Evolutionary conservation across 1,140 invertebrate genomes (phyloP).

Genomic region (Hylaeus volcanicus): DNA sequence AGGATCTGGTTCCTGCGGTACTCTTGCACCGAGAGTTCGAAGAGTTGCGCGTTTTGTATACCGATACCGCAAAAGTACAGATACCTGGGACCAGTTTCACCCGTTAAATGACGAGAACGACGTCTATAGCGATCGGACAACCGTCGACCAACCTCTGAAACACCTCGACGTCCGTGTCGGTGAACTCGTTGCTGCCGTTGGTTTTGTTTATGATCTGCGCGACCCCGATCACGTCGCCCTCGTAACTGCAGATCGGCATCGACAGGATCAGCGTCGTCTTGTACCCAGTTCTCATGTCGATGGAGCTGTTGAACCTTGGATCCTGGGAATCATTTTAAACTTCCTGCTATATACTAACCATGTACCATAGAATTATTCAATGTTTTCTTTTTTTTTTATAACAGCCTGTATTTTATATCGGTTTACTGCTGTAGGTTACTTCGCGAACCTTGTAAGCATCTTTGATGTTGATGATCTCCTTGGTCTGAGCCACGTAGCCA

Average conservation of each 20-base stretch:
- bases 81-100: conserved; percentile 83
- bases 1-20: conserved; percentile 93
- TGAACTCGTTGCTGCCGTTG: conserved; percentile 92
- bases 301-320: conserved; percentile 93
- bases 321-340: conserved; percentile 81
- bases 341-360: no score
- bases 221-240: conserved; percentile 97
- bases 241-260: conserved; percentile 97
- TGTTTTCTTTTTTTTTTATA: not conserved
- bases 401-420: not conserved
- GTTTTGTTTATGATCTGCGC: conserved; percentile 99
- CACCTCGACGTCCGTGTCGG: conserved; percentile 92
- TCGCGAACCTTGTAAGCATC: conserved; percentile 90
- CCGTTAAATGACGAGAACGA: not conserved
- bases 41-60: conserved; percentile 97
- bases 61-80: conserved; percentile 98
- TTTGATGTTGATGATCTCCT: conserved; percentile 93
- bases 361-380: no score
- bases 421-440: no score
- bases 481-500: conserved; percentile 92
- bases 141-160: conserved; percentile 83
- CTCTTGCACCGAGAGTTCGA: conserved; percentile 96
- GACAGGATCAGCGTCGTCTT: conserved; percentile 94
- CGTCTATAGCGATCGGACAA: not conserved
- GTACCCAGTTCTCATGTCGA: conserved; percentile 95